Evolutionary conservation across 1,140 invertebrate species (phyloP), one percentile per base, ranked within the genome.

Genomic region (Drosophila sulfurigaster): DNA sequence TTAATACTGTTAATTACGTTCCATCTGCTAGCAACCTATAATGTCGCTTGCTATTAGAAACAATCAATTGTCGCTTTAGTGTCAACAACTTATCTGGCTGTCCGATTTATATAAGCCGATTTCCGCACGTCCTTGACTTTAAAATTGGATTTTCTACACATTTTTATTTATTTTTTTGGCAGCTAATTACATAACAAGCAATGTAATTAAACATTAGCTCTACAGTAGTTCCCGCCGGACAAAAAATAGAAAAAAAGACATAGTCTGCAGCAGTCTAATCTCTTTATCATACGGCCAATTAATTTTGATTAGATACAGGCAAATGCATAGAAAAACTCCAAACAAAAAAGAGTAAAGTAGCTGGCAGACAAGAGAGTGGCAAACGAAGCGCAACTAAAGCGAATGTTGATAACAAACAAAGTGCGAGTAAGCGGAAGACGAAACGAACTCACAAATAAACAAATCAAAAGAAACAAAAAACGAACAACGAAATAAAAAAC

Each of bases 251-350:
- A 2, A 32, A 16, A 20, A n/a, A 41, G 30, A 3, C 32, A 13
- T 20, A 43, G 38, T 10, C 2, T 4, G n/a, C 16, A 41, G 25
- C 25, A 11, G 65, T 68, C 74, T 78, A 83, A 87, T 87, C 83
- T 83, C 56, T 83, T 83, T 87, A 87, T 87, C 83, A 83, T 67
- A 82, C n/a, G 85, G 66, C 80, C 85, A 87, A 88, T 87, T 88
- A 88, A 83, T 70, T 87, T 75, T 72, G 83, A 83, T 87, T 80
- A 87, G 65, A 65, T 72, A 69, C 65, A 70, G 20, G n/a, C 43
- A 52, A 25, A 63, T 65, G 48, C 79, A 78, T 43, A 48, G 32
- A 6, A 64, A 25, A 52, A 58, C 15, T 46, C 30, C 68, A 52
- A 54, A 46, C 30, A 76, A 49, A 57, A 20, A 7, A 13, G 41